Percentiles rank a stretch among this genome's conserved stretches.
phyloP scores from a whole-genome alignment of 2,113 vertebrate genomes.

The Stegostoma tigrinum region DNA sequence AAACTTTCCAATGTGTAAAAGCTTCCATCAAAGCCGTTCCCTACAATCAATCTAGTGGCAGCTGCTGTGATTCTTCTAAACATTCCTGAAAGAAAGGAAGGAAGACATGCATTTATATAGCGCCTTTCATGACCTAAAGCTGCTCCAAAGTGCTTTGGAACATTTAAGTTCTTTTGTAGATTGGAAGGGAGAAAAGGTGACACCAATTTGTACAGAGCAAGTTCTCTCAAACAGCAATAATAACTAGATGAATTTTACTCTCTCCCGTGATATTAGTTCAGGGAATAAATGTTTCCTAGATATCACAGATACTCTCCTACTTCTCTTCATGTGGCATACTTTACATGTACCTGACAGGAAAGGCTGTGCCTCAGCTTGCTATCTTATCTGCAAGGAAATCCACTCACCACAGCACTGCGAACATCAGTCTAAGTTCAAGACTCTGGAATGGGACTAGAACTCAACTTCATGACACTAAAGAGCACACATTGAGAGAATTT shows the following conservation, averaged over 20 bases:
- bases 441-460: neutral
- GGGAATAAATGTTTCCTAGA: neutral
- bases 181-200: neutral
- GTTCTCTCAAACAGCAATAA: neutral
- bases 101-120: neutral
- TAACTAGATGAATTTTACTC: neutral
- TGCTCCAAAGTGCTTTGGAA: neutral
- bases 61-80: conserved; percentile 91
- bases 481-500: neutral
- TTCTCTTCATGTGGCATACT: neutral
- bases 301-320: neutral
- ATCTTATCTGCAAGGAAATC: neutral
- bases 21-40: conserved; percentile 56
- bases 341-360: neutral
- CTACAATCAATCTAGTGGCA: conserved; percentile 76
- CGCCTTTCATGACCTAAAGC: neutral
- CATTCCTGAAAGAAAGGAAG: conserved; percentile 63
- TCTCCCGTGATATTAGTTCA: neutral
- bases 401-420: neutral
- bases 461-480: neutral
- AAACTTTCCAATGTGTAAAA: conserved; percentile 81
- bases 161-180: neutral
- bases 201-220: neutral
- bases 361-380: too few relatives aligned
- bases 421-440: neutral